Conservation (phyloP, 2,113 vertebrate genomes). For the Saguinus imperator region DNA sequence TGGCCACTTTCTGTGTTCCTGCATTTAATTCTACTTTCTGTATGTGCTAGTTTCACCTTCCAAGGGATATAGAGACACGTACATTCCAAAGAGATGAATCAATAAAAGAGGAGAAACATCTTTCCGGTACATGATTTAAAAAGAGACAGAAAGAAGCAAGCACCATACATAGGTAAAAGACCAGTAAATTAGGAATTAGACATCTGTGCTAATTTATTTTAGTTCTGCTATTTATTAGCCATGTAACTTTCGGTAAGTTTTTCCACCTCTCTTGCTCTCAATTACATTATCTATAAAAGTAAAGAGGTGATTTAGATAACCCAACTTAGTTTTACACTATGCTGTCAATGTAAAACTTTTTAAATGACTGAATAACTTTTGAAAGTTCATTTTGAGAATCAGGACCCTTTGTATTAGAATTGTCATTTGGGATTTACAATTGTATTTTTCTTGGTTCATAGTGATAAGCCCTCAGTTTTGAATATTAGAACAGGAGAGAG, state of each 20-base stretch:
- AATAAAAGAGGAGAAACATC: slow-evolving; percentile 54
- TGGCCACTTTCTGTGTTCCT: slow-evolving; percentile 17
- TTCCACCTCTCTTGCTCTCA: not conserved
- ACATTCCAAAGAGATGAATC: slow-evolving; percentile 61
- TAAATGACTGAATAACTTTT: slow-evolving; percentile 7
- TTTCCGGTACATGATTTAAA: slow-evolving; percentile 48
- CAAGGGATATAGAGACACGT: slow-evolving; percentile 39
- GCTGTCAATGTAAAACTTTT: not conserved
- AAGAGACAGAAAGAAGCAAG: not conserved
- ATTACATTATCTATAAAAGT: slow-evolving; percentile 20
- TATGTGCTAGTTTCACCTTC: slow-evolving; percentile 64
- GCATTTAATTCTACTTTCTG: slow-evolving; percentile 54
- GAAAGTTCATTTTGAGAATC: not conserved
- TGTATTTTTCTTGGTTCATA: not conserved
- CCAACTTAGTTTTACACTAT: not conserved
- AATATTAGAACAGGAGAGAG: not conserved
- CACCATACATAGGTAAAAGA: not conserved
- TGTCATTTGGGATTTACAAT: not conserved
- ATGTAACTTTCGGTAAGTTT: not conserved
- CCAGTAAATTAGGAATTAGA: slow-evolving; percentile 29
- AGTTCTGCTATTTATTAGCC: not conserved
- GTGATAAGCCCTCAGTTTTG: not conserved
- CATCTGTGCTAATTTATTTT: slow-evolving; percentile 41
- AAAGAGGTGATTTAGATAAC: not conserved
- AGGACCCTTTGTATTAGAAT: not conserved